Base-by-base conservation (phyloP, 2,113 vertebrate species). In the Chaenogobius annularis region DNA sequence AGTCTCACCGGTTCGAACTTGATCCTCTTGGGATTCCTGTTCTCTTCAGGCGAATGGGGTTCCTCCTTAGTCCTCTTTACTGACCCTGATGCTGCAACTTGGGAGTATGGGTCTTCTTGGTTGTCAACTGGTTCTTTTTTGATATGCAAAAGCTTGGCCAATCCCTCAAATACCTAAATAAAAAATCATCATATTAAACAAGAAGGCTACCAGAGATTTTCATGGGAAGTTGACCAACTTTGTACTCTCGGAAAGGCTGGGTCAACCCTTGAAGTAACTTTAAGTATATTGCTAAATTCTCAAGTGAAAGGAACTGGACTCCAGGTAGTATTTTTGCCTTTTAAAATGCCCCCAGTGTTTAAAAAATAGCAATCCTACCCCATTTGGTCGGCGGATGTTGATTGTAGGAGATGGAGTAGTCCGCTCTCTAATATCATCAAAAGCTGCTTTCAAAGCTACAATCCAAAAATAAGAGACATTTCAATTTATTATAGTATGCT, bases 371-470 rank as follows among this genome's bases (percentile, higher is more conserved):
- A 20, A 40, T 5, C 22, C 3, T 79, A 87, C 88, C 79, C 65
- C 15, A 11, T 0, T 1, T 1, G 43, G 14, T 35, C 15, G 17
- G 10, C 71, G 47, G 17, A 31, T 4, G 26, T 5, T 0, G 15
- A 62, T n/a, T 7, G 15, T 10, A 7, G 68, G 23, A 68, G 61
- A 62, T 67, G 47, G 12, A n/a, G 40, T 20, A 12, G 35, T n/a
- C 31, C 0, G 1, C 23, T 68, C n/a, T 3, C 56, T 7, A 13
- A 31, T 72, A 72, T 72, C 58, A 12, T 52, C 63, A 22, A 76
- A 19, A 43, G 76, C 65, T 44, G 58, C 46, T 44, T n/a, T 77
- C 43, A 85, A 59, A 63, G 40, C 86, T 88, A 7, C 10, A 63
- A 37, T 63, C 9, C 15, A 63, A 17, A 52, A 52, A 52, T 8